Base-by-base conservation (phyloP, 1,140 invertebrate genomes). In the Portunus trituberculatus region DNA sequence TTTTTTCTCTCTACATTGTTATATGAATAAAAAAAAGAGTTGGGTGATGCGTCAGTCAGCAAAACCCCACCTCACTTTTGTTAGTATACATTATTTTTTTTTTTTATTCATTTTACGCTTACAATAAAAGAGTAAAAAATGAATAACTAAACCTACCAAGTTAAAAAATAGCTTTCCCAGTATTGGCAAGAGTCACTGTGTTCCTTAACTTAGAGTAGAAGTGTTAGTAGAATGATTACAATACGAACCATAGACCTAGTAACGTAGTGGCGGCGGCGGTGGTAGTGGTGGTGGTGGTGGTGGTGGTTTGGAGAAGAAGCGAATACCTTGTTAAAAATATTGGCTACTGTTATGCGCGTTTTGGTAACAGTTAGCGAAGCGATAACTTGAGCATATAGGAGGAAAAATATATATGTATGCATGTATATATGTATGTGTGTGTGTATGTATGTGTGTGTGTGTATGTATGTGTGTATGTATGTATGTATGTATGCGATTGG, bases 401-500 rank as follows among this genome's bases (percentile, higher is more conserved):
- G 39, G 16, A 87, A 39, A 32, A 39, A 87, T 32, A 87, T 39
- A 39, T 8, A 87, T 84, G 25, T 20, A 84, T 28, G 39, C 6
- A 39, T 39, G 39, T 39, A 39, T 39, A 6, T 84, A 84, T 84
- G 29, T 87, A 87, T 87, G 39, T 87, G 39, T 32, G 67, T 25
- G n/a, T 76, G 39, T 39, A 39, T 39, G 39, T 39, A 39, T 39
- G 39, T 84, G 28, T 84, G 29, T 87, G 39, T 87, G 39, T 87
- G 25, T 32, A 87, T 39, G 16, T 8, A 87, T 84, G 25, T 20
- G 28, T 28, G 39, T 39, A 39, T 39, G 39, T 39, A 39, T 39
- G 39, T 84, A 84, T 84, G 29, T 87, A 87, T 87, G 39, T 87
- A 87, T 32, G 67, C 67, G n/a, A 76, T 76, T 76, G 20, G 25